These are phyloP conservation scores for Apodemus speciosus DNA, from an alignment of 2,113 vertebrate genomes.

Conservation along the genomic window DNA sequence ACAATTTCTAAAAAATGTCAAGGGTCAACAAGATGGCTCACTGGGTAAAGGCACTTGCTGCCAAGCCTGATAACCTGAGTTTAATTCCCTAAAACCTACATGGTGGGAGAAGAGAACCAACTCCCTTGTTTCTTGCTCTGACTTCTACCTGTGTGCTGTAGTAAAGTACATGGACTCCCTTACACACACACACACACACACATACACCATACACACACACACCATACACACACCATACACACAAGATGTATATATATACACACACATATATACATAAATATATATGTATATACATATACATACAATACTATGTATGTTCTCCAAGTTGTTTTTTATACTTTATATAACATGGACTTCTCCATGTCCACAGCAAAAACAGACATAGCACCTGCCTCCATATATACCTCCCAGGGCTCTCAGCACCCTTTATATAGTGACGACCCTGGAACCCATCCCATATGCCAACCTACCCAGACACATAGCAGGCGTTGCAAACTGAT, in stretches of 20 bases:
- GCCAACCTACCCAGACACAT: background rate
- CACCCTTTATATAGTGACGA: background rate
- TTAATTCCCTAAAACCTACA: background rate
- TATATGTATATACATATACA: too few relatives aligned
- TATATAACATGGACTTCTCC: background rate
- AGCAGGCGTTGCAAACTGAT: background rate
- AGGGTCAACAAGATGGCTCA: background rate
- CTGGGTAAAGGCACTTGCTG: background rate
- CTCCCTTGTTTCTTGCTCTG: background rate
- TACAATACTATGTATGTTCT: background rate
- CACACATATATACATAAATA: too few relatives aligned
- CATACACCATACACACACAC: background rate
- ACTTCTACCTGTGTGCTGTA: background rate
- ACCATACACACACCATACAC: background rate
- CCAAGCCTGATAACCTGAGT: background rate
- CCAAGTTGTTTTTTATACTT: background rate
- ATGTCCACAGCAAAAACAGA: background rate
- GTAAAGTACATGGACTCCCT: background rate
- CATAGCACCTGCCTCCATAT: background rate
- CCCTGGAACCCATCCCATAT: background rate
- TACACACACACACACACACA: background rate
- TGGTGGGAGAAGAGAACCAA: background rate
- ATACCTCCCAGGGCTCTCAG: background rate
- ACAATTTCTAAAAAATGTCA: background rate
- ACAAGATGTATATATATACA: too few relatives aligned